phyloP scores from a whole-genome alignment of 2,113 vertebrate species.

The Oxyura jamaicensis region DNA sequence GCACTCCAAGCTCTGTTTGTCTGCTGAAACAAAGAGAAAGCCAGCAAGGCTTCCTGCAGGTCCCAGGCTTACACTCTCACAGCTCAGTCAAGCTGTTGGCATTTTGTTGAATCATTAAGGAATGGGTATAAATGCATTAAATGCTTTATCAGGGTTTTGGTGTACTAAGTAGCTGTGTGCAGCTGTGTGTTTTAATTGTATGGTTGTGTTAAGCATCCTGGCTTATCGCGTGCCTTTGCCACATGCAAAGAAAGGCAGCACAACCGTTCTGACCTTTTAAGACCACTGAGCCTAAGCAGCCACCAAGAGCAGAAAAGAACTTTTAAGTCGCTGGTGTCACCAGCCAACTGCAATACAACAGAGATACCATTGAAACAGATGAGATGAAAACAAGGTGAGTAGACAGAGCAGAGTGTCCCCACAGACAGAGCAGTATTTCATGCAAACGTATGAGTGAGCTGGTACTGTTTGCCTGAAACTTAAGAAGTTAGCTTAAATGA shows the following conservation, averaged over 20 bases:
- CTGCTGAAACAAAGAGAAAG: not conserved
- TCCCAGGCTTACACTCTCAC: not conserved
- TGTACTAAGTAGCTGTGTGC: not conserved
- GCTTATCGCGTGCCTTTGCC: not conserved
- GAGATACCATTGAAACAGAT: not conserved
- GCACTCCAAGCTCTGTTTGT: not conserved
- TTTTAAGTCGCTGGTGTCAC: not conserved
- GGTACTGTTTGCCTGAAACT: not conserved
- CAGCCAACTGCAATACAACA: not conserved
- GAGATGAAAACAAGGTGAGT: not conserved
- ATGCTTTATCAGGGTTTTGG: fast-evolving
- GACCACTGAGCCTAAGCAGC: not conserved
- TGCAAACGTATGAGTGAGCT: not conserved
- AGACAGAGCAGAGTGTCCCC: not conserved
- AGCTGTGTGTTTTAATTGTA: not conserved
- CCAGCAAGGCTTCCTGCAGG: not conserved
- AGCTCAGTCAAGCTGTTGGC: not conserved
- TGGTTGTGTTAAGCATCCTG: not conserved
- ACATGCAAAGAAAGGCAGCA: not conserved
- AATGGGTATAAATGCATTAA: not conserved
- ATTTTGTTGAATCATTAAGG: not conserved
- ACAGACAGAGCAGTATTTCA: not conserved
- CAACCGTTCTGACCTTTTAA: not conserved
- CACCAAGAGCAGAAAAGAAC: not conserved
- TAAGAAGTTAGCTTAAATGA: not conserved